Evolutionary conservation across 2,113 vertebrate species (phyloP), one percentile per base, ranked within the genome.

Genomic region (Pygoscelis antarcticus): DNA sequence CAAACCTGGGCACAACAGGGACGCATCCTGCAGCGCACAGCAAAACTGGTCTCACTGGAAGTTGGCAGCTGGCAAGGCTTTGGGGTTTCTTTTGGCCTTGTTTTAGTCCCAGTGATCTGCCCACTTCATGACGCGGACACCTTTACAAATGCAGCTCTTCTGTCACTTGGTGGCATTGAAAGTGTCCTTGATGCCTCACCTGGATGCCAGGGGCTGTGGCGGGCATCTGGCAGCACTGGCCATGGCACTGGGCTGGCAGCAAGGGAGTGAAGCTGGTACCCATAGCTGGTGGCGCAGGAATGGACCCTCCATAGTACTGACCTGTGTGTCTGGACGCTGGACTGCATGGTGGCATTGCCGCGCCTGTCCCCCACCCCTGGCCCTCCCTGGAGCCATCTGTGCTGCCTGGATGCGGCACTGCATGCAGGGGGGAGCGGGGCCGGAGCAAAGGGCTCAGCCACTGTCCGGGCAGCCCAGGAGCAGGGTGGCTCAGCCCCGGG

Each of bases 21-120:
- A 27, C 29, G 30, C 1, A 1, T 64, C 82, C 36, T 1, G 1
- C 34, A 30, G 52, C 1, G 0, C 36, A 16, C 44, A 25, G 89
- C 58, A 38, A 16, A 58, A n/a, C 65, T 10, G 9, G 7, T 21
- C 38, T 32, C 21, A 9, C 44, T 60, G 36, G 27, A 38, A 16
- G 27, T 2, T 2, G 34, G 57, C 25, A n/a, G 42, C 30, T 18
- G 71, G 29, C 23, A 15, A 60, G 51, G 65, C 22, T n/a, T 20
- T 15, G 11, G 38, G n/a, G 16, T 23, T 57, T 42, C 84, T 70
- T 82, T 34, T 36, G 55, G 46, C 32, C 42, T 62, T 57, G n/a
- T 21, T 55, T 58, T 38, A 58, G 57, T n/a, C 49, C 27, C 38
- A 15, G 36, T 6, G 32, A 52, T n/a, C 42, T 36, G 26, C n/a